Percentiles rank a stretch among this genome's conserved stretches.
Evolutionary conservation across 2,888 invertebrate genomes (phyloP).

Genomic region (Thymelicus acteon): DNA sequence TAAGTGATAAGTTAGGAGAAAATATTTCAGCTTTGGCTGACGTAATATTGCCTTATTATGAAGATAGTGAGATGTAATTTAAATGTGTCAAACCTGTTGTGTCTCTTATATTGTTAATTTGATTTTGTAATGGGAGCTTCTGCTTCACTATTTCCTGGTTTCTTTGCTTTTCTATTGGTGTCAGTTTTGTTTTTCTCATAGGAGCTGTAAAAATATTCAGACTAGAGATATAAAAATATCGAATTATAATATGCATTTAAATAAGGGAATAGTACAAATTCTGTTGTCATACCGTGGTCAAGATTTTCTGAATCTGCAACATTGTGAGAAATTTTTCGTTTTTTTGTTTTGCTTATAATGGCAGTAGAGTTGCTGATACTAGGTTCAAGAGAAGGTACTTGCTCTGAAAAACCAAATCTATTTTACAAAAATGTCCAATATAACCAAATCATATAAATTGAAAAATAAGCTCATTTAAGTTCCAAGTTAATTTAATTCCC

Average conservation of each 20-base stretch:
- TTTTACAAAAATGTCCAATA: too few species aligned
- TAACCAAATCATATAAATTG: too few species aligned
- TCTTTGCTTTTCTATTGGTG: neutral
- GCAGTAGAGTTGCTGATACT: neutral
- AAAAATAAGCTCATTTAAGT: too few species aligned
- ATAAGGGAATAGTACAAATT: too few species aligned
- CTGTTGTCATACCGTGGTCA: slow-evolving; percentile 6
- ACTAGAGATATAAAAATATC: too few species aligned
- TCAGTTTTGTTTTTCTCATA: neutral
- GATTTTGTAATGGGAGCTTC: neutral
- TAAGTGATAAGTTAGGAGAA: neutral
- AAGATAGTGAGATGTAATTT: too few species aligned
- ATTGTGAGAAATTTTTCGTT: slow-evolving; percentile 51
- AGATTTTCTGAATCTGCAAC: slow-evolving; percentile 36
- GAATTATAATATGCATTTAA: too few species aligned
- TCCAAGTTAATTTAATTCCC: too few species aligned
- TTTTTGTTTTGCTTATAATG: slow-evolving; percentile 48
- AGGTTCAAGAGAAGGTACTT: neutral
- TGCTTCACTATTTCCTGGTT: neutral
- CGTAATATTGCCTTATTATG: too few species aligned
- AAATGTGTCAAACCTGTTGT: slow-evolving; percentile 1
- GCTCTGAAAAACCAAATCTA: neutral
- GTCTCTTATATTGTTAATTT: neutral
- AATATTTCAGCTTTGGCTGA: neutral
- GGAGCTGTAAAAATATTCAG: neutral